Evolutionary conservation across 2,113 vertebrate species (phyloP), one percentile per base, ranked within the genome.

Genomic region (Suncus etruscus): DNA sequence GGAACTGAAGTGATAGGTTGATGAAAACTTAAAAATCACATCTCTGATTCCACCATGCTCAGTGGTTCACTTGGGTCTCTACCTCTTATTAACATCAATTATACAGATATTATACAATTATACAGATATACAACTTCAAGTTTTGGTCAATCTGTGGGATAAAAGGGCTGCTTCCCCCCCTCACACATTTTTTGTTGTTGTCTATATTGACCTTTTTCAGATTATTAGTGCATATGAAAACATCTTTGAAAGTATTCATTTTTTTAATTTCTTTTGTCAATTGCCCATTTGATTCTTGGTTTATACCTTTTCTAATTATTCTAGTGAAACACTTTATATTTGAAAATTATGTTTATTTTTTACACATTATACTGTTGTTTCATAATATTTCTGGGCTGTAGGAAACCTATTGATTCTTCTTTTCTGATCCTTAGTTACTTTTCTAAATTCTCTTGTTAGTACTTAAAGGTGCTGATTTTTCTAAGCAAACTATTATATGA

Each of bases 391-490:
- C 31, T 90, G 24, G 16, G 2, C 25, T 94, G 73, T 51, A 77
- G 77, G 68, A 75, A 89, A 66, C 79, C 51, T 72, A 61, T 12
- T 69, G 39, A 51, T 73, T 65, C 93, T 87, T 84, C 39, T 77
- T 4, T 50, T 32, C 27, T 81, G 24, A 82, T 70, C 29, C 87
- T 92, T 47, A 78, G 31, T 73, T 83, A 61, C 16, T 88, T 81
- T 80, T 61, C 25, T 83, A 68, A 58, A 58, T 83, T 83, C 25
- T 93, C 16, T 89, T 74, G 68, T 31, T 66, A 75, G 66, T 73
- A 11, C 45, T 93, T 91, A 83, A 69, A 94, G 54, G 63, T 85
- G 8, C 68, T 87, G 48, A 69, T 84, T 87, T 93, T 89, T 91
- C 76, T 45, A 87, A 78, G n/a, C 66, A 47, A 31, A 29, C 5